These are phyloP conservation scores for Tetraneura akinire DNA, from an alignment of 1,140 invertebrate species.

Conservation along the genomic window DNA sequence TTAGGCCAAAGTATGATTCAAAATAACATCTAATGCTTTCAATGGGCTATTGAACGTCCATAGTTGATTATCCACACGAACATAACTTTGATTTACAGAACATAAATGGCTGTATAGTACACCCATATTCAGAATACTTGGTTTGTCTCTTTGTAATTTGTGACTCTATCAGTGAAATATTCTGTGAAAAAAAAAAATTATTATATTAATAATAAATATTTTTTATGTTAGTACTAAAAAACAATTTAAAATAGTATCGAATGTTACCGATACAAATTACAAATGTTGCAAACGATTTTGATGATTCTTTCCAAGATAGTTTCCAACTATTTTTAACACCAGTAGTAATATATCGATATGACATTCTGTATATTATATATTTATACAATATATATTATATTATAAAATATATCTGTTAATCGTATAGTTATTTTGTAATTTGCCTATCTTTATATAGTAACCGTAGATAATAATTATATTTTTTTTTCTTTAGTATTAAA, in stretches of 20 bases:
- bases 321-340: not conserved
- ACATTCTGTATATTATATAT: too few species aligned
- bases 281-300: not conserved
- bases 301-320: not conserved
- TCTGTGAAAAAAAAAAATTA: slow-evolving; percentile 1
- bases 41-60: not conserved
- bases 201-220: not conserved
- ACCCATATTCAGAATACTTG: not conserved
- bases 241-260: not conserved
- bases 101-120: not conserved
- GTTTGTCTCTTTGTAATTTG: not conserved
- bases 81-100: not conserved
- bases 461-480: too few species aligned
- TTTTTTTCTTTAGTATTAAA: too few species aligned
- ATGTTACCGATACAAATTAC: not conserved
- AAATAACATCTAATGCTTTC: not conserved
- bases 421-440: too few species aligned
- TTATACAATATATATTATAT: too few species aligned
- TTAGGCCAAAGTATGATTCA: not conserved
- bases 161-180: not conserved
- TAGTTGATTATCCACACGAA: not conserved
- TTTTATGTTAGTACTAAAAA: not conserved
- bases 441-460: too few species aligned
- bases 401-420: too few species aligned
- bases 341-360: too few species aligned